phyloP scores from a whole-genome alignment of 2,797 vertebrate genomes.

The Lophius americanus region DNA sequence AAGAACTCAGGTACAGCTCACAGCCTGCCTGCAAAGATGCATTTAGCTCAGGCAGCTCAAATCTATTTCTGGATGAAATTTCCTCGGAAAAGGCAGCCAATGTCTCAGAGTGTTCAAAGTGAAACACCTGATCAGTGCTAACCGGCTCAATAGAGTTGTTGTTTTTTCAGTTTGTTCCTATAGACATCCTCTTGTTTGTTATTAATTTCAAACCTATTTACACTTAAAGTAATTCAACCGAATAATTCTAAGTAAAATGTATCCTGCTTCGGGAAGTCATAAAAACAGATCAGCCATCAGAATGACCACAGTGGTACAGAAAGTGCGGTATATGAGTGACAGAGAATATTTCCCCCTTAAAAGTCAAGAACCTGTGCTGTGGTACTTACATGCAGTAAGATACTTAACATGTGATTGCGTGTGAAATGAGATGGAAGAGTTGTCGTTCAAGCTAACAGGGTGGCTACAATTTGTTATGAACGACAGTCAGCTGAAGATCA shows the following conservation, averaged over 20 bases:
- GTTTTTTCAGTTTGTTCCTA: too few species aligned
- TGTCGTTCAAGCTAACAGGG: too few species aligned
- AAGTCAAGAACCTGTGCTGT: too few species aligned
- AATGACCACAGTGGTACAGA: constrained; percentile 22
- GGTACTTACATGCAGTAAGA: too few species aligned
- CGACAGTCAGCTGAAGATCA: constrained; percentile 18
- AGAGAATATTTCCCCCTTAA: neutral
- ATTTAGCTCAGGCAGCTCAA: constrained; percentile 26
- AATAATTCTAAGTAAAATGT: too few species aligned
- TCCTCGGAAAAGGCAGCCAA: constrained; percentile 43
- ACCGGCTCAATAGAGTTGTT: too few species aligned
- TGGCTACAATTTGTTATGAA: neutral
- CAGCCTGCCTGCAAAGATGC: constrained; percentile 31
- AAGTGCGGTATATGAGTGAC: constrained; percentile 29
- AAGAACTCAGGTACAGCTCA: constrained; percentile 59
- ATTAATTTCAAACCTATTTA: neutral
- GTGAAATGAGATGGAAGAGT: too few species aligned
- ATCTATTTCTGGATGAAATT: constrained; percentile 61
- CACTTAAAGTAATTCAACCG: too few species aligned
- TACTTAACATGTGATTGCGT: too few species aligned
- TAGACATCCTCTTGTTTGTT: too few species aligned
- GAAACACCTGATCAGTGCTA: constrained; percentile 1
- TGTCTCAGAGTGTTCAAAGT: constrained; percentile 36
- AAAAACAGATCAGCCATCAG: constrained; percentile 14
- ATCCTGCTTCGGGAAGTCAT: neutral